Conservation (phyloP, 2,888 invertebrate species). For the Plebejus melissa region DNA sequence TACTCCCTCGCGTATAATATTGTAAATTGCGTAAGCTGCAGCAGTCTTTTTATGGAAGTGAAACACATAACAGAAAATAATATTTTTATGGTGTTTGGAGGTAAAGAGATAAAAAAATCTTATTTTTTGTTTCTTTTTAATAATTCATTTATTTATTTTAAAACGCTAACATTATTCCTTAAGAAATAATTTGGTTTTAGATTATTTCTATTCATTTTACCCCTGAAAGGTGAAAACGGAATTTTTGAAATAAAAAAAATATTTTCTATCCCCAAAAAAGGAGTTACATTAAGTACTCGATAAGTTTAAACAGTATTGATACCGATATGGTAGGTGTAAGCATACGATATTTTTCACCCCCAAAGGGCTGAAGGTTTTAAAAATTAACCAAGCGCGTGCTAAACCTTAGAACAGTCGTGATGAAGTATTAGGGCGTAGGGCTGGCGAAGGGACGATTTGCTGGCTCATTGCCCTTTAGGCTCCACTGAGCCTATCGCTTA, state of each 20-base stretch:
- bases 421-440: background rate
- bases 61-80: background rate
- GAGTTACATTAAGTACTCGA: too few relatives aligned
- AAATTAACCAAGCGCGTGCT: background rate
- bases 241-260: too few relatives aligned
- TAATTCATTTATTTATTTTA: background rate
- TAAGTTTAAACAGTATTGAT: too few relatives aligned
- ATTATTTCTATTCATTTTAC: too few relatives aligned
- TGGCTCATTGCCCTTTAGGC: constrained; percentile 8
- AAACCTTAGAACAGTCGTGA: constrained; percentile 11
- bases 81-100: background rate
- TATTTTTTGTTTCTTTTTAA: background rate
- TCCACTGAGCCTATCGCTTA: constrained; percentile 13
- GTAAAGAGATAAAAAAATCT: background rate
- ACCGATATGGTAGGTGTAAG: too few relatives aligned
- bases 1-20: background rate
- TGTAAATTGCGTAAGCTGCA: constrained; percentile 1
- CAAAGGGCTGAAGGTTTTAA: background rate
- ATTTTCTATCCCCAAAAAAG: too few relatives aligned
- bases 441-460: constrained; percentile 11
- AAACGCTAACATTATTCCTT: too few relatives aligned
- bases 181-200: too few relatives aligned
- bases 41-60: background rate
- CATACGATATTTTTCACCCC: background rate
- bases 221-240: too few relatives aligned